phyloP scores from a whole-genome alignment of 2,797 vertebrate genomes.

The Dromococcyx pavoninus region DNA sequence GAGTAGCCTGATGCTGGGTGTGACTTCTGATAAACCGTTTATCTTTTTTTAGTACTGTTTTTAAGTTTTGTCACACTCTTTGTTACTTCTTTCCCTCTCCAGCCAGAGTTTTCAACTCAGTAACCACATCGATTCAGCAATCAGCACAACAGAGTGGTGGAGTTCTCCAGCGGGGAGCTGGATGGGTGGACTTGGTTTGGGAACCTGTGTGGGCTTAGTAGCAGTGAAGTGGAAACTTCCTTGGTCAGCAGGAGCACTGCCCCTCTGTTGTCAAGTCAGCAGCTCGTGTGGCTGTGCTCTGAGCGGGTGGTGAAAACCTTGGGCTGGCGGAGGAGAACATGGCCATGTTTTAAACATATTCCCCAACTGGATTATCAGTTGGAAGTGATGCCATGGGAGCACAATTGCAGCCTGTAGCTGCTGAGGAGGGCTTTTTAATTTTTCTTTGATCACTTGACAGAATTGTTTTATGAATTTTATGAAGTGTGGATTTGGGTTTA shows the following conservation, averaged over 20 bases:
- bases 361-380: not conserved
- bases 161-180: not conserved
- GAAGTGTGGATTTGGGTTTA: not conserved
- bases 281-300: not conserved
- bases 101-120: not conserved
- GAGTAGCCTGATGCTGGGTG: not conserved
- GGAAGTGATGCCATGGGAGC: not conserved
- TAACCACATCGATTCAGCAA: not conserved
- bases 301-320: not conserved
- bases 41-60: not conserved
- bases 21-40: not conserved
- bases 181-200: not conserved
- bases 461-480: not conserved
- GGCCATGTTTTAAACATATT: not conserved
- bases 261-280: not conserved
- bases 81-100: not conserved
- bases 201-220: not conserved
- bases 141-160: not conserved
- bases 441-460: not conserved
- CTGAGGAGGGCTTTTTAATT: not conserved
- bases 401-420: not conserved
- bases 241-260: not conserved
- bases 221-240: not conserved
- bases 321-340: fast-evolving
- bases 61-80: not conserved